Percentiles rank a stretch among this genome's conserved stretches.
These are phyloP conservation scores for Hyposmocoma kahamanoa DNA, from an alignment of 1,140 invertebrate species.

Conservation along the genomic window DNA sequence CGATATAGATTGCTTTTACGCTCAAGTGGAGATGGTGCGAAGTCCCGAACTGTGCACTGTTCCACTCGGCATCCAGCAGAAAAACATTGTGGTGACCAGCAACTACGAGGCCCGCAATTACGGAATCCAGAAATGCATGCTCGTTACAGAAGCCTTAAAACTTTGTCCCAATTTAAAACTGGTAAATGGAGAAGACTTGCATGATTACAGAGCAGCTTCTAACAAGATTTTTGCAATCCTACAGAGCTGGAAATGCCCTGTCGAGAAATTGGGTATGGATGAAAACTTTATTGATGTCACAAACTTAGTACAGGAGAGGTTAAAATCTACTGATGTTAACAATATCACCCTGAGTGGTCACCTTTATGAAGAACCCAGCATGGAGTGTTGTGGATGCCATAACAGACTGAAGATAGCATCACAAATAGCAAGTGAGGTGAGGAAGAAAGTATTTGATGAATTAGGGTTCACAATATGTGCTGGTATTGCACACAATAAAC, in stretches of 20 bases:
- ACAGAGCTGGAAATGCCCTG: slow-evolving; percentile 78
- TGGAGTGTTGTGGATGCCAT: slow-evolving; percentile 83
- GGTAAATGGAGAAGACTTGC: slow-evolving; percentile 84
- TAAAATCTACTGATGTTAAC: slow-evolving; percentile 41
- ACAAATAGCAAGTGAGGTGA: slow-evolving; percentile 81
- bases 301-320: slow-evolving; percentile 75
- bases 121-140: slow-evolving; percentile 84
- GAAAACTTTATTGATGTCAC: slow-evolving; percentile 87
- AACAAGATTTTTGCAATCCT: slow-evolving; percentile 79
- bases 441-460: slow-evolving; percentile 77
- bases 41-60: slow-evolving; percentile 77
- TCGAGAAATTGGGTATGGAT: slow-evolving; percentile 87
- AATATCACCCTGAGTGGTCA: slow-evolving; percentile 68
- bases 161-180: slow-evolving; percentile 81
- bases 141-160: slow-evolving; percentile 78
- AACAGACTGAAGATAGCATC: slow-evolving; percentile 78
- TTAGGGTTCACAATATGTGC: slow-evolving; percentile 86
- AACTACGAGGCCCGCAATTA: slow-evolving; percentile 84
- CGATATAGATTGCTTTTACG: slow-evolving; percentile 88
- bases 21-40: slow-evolving; percentile 85
- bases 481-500: slow-evolving; percentile 88
- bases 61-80: slow-evolving; percentile 86
- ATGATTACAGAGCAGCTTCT: slow-evolving; percentile 82
- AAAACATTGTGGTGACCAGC: slow-evolving; percentile 85
- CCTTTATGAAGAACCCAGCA: slow-evolving; percentile 70